Percentiles rank a stretch among this genome's conserved stretches.
phyloP scores from a whole-genome alignment of 1,140 invertebrate species.

The Meloidogyne floridensis region DNA sequence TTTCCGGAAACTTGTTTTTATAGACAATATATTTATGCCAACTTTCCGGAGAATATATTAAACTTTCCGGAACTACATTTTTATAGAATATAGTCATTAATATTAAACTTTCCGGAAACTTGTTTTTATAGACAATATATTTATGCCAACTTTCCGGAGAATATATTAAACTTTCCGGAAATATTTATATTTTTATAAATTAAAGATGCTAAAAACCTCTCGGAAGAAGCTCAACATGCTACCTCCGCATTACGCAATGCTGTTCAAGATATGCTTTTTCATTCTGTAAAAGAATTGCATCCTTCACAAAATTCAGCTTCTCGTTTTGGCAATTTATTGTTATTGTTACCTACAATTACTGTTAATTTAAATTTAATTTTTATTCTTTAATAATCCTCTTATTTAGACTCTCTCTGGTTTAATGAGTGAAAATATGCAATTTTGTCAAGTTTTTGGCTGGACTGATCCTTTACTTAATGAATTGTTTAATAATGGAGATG shows the following conservation, averaged over 20 bases:
- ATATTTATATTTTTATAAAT: not conserved
- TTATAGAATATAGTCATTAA: too few relatives aligned
- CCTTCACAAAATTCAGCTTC: slow-evolving; percentile 57
- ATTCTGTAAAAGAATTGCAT: slow-evolving; percentile 63
- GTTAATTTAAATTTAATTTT: slow-evolving; percentile 36
- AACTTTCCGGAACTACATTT: too few relatives aligned
- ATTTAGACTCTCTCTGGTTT: slow-evolving; percentile 60
- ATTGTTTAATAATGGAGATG: slow-evolving; percentile 56
- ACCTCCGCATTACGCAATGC: slow-evolving; percentile 59
- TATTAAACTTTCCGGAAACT: not conserved
- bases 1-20: not conserved
- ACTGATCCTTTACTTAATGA: slow-evolving; percentile 60
- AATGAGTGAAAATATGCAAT: slow-evolving; percentile 65
- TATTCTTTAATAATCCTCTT: slow-evolving; percentile 8
- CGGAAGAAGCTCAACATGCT: slow-evolving; percentile 51
- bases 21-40: not conserved
- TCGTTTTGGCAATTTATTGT: slow-evolving; percentile 59
- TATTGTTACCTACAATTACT: slow-evolving; percentile 56
- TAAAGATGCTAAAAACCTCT: slow-evolving; percentile 63
- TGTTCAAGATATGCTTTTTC: slow-evolving; percentile 65
- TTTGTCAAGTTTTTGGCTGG: slow-evolving; percentile 62
- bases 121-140: not conserved
- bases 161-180: not conserved
- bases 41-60: not conserved
- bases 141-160: not conserved